Conservation (phyloP, 2,888 invertebrate genomes). For the Eudiplozoon nipponicum region DNA sequence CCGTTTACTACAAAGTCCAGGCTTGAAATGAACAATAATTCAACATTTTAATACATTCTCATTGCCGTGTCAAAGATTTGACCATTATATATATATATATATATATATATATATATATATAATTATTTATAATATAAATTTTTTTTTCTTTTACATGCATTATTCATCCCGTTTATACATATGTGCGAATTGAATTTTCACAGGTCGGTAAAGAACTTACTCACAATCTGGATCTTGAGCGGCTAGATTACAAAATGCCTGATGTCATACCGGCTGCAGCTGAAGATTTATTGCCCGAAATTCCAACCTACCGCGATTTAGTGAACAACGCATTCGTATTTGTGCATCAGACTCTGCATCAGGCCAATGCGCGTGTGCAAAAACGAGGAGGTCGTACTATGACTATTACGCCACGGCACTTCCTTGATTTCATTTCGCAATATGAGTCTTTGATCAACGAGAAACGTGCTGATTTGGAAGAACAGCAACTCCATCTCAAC, state of each 20-base stretch:
- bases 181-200: constrained; percentile 19
- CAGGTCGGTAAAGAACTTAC: constrained; percentile 69
- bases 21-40: no score
- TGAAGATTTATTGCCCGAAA: constrained; percentile 28
- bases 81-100: neutral
- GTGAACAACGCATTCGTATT: constrained; percentile 95
- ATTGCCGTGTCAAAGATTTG: neutral
- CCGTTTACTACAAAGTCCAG: no score
- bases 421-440: constrained; percentile 90
- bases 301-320: constrained; percentile 57
- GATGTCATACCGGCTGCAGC: constrained; percentile 63
- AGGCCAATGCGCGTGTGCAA: constrained; percentile 55
- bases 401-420: constrained; percentile 87
- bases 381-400: constrained; percentile 72
- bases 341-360: constrained; percentile 78
- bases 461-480: constrained; percentile 81
- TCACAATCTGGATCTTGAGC: constrained; percentile 43
- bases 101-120: neutral
- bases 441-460: constrained; percentile 51
- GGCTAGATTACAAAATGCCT: constrained; percentile 42
- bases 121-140: neutral
- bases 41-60: neutral
- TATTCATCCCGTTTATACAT: neutral
- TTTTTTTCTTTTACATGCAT: neutral
- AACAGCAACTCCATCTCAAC: constrained; percentile 85